Percentiles rank a stretch among this genome's conserved stretches.
These are phyloP conservation scores for Alectoris magna DNA, from an alignment of 2,797 vertebrate species.

Conservation along the genomic window DNA sequence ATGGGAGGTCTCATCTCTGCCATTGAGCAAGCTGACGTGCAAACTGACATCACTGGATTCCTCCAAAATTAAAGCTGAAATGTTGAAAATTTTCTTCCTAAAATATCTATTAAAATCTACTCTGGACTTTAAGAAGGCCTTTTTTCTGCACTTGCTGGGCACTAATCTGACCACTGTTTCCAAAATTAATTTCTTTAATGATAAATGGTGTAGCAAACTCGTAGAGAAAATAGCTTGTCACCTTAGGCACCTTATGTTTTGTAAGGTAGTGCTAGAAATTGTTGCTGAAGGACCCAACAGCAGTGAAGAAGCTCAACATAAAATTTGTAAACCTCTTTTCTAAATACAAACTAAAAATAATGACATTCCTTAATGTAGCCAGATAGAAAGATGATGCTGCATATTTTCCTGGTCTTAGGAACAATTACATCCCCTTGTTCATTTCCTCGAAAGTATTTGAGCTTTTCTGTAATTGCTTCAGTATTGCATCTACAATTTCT, in stretches of 20 bases:
- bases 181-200: neutral
- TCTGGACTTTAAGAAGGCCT: neutral
- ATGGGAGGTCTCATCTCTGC: neutral
- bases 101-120: neutral
- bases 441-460: neutral
- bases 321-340: neutral
- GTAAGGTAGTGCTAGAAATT: neutral
- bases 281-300: neutral
- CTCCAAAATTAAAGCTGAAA: neutral
- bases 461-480: neutral
- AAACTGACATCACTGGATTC: neutral
- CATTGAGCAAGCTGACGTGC: neutral
- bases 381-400: neutral
- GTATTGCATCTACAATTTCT: neutral
- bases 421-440: neutral
- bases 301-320: neutral
- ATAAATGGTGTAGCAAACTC: neutral
- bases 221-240: neutral
- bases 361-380: neutral
- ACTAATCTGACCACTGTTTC: neutral
- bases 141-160: neutral
- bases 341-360: neutral
- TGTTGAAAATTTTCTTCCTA: neutral
- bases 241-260: neutral
- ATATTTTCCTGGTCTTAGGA: neutral